Conservation (phyloP, 92 coral and sea anemone species). For the Isaurus tuberculatus region DNA sequence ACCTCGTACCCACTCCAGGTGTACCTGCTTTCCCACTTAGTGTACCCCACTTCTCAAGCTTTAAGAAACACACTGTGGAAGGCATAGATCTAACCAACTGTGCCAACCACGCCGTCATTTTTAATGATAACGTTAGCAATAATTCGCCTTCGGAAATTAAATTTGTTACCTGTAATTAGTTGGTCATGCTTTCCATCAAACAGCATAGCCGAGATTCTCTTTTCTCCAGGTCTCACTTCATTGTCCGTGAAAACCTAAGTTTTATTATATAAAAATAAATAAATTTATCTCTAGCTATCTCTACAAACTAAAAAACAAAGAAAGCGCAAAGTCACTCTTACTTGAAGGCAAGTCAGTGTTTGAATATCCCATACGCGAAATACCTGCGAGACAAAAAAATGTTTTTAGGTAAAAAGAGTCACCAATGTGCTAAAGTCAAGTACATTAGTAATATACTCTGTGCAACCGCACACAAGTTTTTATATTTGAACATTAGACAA, state of each 20-base stretch:
- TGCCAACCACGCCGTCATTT: no score
- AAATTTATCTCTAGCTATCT: background rate
- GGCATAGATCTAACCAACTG: no score
- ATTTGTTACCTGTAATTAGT: constrained; percentile 83
- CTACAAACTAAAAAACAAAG: background rate
- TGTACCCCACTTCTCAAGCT: no score
- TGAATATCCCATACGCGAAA: constrained; percentile 98
- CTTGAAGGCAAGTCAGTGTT: constrained; percentile 92
- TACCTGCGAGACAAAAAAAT: constrained; percentile 60
- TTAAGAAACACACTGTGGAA: no score
- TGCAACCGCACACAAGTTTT: no score
- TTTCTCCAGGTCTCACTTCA: constrained; percentile 95
- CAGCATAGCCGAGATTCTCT: constrained; percentile 92
- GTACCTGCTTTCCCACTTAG: no score
- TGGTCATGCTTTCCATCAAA: constrained; percentile 96
- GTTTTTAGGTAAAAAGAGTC: background rate
- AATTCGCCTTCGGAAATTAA: no score
- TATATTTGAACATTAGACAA: no score
- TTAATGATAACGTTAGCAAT: no score
- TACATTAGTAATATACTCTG: no score
- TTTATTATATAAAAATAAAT: background rate
- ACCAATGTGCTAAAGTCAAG: no score
- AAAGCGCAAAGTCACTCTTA: background rate
- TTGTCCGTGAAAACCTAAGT: constrained; percentile 92
- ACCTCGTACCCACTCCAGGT: no score